Evolutionary conservation across 2,888 invertebrate species (phyloP), one percentile per base, ranked within the genome.

Genomic region (Melieria picta): DNA sequence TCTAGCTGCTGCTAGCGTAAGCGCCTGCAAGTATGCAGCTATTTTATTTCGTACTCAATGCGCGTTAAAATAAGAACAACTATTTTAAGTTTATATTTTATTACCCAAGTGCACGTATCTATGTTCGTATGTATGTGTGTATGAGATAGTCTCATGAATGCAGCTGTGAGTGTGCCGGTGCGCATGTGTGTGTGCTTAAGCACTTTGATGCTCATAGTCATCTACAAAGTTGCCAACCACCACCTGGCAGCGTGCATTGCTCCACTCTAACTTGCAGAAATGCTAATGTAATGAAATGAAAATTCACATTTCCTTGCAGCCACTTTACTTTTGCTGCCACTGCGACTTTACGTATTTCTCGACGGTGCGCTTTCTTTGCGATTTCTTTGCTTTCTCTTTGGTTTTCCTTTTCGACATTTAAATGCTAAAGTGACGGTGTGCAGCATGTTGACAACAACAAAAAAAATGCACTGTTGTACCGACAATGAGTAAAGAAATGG

Each of bases 231-330:
- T 30, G 30, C 30, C 30, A 30, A 2, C 30, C 30, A 30, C 30
- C 30, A 30, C 30, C 30, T 30, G 30, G 30, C 30, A 30, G 30
- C 30, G 30, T 30, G 3, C 30, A 30, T 30, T 30, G 30, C 30
- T 30, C 30, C 30, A 30, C 30, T 30, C 30, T 60, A 64, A 52
- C 52, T 16, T 47, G 52, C 42, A 65, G 13, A 48, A 58, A 66
- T 66, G 57, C 48, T 66, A 58, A 66, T 66, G 58, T 47, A 66
- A 66, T 66, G 47, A 57, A 71, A 71, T 65, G 50, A 64, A 58
- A 69, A 69, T 63, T 64, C 69, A 16, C 64, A 58, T 62, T 69
- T 55, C 42, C 10, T 55, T 55, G 2, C 42, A n/a, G 52, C 52
- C 11, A n/a, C 11, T 11, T 9, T 50, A 11, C 11, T 10, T 13